Conservation (phyloP, 2,888 invertebrate species). For the Tetragonisca angustula region DNA sequence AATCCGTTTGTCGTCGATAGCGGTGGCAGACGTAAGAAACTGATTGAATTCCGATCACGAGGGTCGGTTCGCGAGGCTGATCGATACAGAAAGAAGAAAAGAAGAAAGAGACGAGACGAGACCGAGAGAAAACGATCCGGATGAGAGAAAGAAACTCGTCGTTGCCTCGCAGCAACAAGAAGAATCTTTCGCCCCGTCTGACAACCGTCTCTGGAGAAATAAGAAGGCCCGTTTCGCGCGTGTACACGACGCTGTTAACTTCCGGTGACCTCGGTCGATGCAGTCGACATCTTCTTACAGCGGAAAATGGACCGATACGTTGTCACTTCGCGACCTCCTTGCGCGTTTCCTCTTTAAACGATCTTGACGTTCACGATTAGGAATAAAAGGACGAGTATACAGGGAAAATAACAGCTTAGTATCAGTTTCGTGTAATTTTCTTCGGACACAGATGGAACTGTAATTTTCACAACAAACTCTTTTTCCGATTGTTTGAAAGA, state of each 20-base stretch:
- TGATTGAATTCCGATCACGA: constrained; percentile 52
- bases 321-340: constrained; percentile 38
- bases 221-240: constrained; percentile 64
- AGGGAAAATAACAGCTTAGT: constrained; percentile 17
- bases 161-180: not conserved
- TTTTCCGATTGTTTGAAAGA: no score
- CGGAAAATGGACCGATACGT: constrained; percentile 49
- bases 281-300: constrained; percentile 49
- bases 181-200: constrained; percentile 41
- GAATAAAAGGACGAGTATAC: constrained; percentile 15
- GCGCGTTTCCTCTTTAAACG: constrained; percentile 39
- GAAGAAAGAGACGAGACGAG: not conserved
- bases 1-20: constrained; percentile 25
- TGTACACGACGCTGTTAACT: constrained; percentile 54
- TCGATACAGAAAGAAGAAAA: constrained; percentile 54
- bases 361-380: constrained; percentile 37
- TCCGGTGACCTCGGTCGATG: constrained; percentile 33
- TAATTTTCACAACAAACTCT: no score
- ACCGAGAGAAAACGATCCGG: constrained; percentile 8
- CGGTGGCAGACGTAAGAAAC: constrained; percentile 17
- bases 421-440: constrained; percentile 20
- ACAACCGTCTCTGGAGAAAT: constrained; percentile 75
- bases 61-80: constrained; percentile 17
- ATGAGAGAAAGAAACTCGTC: constrained; percentile 13
- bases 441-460: not conserved